Evolutionary conservation across 2,888 invertebrate genomes (phyloP), one percentile per base, ranked within the genome.

Genomic region (Chirona hameri): DNA sequence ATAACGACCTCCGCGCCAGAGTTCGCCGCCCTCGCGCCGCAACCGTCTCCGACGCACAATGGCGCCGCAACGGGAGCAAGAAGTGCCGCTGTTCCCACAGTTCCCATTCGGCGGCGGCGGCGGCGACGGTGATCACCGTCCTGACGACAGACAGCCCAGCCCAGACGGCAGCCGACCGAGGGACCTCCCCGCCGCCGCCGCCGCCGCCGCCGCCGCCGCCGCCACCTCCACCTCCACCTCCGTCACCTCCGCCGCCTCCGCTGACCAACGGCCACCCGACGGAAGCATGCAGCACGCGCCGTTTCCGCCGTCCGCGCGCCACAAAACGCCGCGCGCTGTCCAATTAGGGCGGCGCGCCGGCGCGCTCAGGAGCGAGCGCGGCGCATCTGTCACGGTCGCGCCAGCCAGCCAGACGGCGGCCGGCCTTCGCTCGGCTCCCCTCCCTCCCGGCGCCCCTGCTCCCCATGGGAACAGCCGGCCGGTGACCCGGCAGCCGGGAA

Each of bases 1-100:
- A 52, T 57, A 94, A 95, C 24, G n/a, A n/a, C 72, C 65, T 27
- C 72, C 9, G 81, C 52, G 79, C 72, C 72, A 60, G 72, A 18
- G 72, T 14, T 72, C 72, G 72, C 72, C 76, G 76, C 76, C 76
- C 76, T 21, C 76, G 76, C 76, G 39, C 76, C 76, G 24, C 24
- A 12, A 21, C 76, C 76, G 76, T 12, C 39, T 1, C 31, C 29
- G 69, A 15, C 69, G 69, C 69, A 31, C 76, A 12, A 24, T 12
- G 27, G 76, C 46, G 10, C 24, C 72, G 31, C 18, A 14, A 18
- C 4, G 24, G 60, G 24, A 18, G 60, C 60, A 24, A 60, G 60
- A 24, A 60, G 60, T 21, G 60, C 2, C 60, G 60, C 24, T 24
- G 60, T 60, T 24, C 21, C 60, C 60, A 60, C 60, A 7, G 60